Conservation (phyloP, 2,888 invertebrate genomes). For the Deilephila elpenor region DNA sequence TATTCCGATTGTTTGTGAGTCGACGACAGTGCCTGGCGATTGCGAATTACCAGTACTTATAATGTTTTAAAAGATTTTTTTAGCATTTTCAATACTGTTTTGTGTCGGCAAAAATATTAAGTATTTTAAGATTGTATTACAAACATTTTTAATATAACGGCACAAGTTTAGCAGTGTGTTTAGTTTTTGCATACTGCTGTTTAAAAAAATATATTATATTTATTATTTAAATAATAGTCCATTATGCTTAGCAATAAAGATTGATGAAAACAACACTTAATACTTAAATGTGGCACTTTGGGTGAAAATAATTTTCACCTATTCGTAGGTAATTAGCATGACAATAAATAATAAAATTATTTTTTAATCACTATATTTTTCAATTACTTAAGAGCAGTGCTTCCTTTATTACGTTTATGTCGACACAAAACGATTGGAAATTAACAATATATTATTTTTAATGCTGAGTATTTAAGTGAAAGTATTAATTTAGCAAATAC, state of each 20-base stretch:
- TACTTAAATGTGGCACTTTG: background rate
- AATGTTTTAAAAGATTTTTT: slow-evolving; percentile 14
- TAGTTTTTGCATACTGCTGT: background rate
- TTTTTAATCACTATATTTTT: slow-evolving; percentile 16
- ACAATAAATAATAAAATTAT: slow-evolving; percentile 28
- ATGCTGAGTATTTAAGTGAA: slow-evolving; percentile 63
- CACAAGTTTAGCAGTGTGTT: background rate
- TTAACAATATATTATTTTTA: slow-evolving; percentile 39
- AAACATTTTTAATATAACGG: background rate
- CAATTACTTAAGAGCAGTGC: slow-evolving; percentile 41
- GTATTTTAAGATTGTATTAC: slow-evolving; percentile 1
- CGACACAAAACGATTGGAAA: slow-evolving; percentile 49
- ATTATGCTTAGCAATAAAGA: background rate
- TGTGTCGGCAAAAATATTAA: slow-evolving; percentile 16
- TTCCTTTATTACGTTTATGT: slow-evolving; percentile 14
- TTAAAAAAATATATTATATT: background rate
- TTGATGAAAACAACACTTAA: background rate
- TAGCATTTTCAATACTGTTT: slow-evolving; percentile 12
- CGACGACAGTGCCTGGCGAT: slow-evolving; percentile 42
- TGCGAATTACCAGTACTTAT: slow-evolving; percentile 47
- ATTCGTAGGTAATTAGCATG: slow-evolving; percentile 20
- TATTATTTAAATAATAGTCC: background rate
- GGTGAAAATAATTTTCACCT: background rate
- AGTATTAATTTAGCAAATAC: slow-evolving; percentile 69
- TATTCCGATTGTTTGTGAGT: slow-evolving; percentile 30